Conservation (phyloP, 2,888 invertebrate genomes). For the Venusia cambrica region DNA sequence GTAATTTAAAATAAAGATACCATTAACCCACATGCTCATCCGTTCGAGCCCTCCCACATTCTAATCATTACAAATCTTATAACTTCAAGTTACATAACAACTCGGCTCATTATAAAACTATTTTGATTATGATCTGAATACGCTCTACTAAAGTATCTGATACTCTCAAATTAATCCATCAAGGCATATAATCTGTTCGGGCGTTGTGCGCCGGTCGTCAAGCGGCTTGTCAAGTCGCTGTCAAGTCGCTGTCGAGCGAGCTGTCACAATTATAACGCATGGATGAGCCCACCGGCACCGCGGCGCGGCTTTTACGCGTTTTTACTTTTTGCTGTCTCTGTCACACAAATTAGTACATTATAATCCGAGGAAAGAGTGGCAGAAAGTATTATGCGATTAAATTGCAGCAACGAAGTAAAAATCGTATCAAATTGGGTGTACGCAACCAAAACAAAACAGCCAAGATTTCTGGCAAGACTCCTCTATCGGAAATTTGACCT, state of each 20-base stretch:
- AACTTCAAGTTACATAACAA: constrained; percentile 30
- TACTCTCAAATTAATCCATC: constrained; percentile 73
- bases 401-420: too few species aligned
- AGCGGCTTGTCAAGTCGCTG: constrained; percentile 56
- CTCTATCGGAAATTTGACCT: too few species aligned
- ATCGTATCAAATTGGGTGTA: too few species aligned
- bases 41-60: constrained; percentile 29
- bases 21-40: constrained; percentile 26
- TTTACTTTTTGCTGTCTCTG: constrained; percentile 33
- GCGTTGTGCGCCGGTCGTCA: constrained; percentile 52
- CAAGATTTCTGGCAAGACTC: too few species aligned
- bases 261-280: constrained; percentile 76
- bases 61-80: constrained; percentile 29
- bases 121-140: constrained; percentile 47
- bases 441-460: too few species aligned
- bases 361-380: constrained; percentile 16
- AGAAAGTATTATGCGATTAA: constrained; percentile 29
- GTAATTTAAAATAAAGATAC: constrained; percentile 26
- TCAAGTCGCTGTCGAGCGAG: constrained; percentile 60
- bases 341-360: constrained; percentile 16
- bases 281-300: constrained; percentile 66
- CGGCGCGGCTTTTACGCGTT: constrained; percentile 44
- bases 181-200: constrained; percentile 64
- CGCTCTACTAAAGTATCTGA: constrained; percentile 46
- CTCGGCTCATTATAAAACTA: constrained; percentile 42